Percentiles rank a stretch among this genome's conserved stretches.
Evolutionary conservation across 92 coral and sea anemone genomes (phyloP).

Genomic region (Actinostola sp.): DNA sequence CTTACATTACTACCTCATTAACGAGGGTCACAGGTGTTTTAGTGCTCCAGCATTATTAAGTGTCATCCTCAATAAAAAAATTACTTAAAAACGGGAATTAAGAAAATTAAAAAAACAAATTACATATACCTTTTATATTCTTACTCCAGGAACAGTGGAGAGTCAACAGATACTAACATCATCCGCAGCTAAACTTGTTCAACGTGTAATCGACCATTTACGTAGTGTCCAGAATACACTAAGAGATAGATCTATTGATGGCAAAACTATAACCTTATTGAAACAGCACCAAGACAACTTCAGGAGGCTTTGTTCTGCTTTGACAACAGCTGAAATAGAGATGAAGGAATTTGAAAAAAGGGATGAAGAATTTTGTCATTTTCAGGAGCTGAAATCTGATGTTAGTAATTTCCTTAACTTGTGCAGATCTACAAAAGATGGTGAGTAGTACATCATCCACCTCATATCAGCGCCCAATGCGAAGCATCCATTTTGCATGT

Average conservation of each 20-base stretch:
- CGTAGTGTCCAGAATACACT: slow-evolving; percentile 5
- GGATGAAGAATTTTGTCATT: neutral
- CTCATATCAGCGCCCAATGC: too few species aligned
- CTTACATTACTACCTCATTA: too few species aligned
- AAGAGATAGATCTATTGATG: slow-evolving; percentile 18
- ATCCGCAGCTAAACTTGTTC: slow-evolving; percentile 20
- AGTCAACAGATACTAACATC: slow-evolving; percentile 4
- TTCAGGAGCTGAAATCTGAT: neutral
- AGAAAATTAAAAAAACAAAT: too few species aligned
- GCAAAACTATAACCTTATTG: slow-evolving; percentile 6
- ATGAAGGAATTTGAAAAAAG: slow-evolving; percentile 13
- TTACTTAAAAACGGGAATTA: too few species aligned
- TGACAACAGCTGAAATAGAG: slow-evolving; percentile 24
- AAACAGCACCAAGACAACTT: slow-evolving; percentile 28
- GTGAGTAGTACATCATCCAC: too few species aligned
- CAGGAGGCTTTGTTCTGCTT: slow-evolving; percentile 15
- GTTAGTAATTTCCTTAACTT: slow-evolving; percentile 8
- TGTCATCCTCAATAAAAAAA: too few species aligned
- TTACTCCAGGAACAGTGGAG: slow-evolving; percentile 19
- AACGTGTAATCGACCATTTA: slow-evolving; percentile 13
- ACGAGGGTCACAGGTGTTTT: too few species aligned
- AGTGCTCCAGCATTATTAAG: too few species aligned
- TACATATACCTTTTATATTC: too few species aligned
- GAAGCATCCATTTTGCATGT: too few species aligned
- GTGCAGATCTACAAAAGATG: slow-evolving; percentile 11